Evolutionary conservation across 1,140 invertebrate species (phyloP).

Genomic region (Drosophila equinoxialis): DNA sequence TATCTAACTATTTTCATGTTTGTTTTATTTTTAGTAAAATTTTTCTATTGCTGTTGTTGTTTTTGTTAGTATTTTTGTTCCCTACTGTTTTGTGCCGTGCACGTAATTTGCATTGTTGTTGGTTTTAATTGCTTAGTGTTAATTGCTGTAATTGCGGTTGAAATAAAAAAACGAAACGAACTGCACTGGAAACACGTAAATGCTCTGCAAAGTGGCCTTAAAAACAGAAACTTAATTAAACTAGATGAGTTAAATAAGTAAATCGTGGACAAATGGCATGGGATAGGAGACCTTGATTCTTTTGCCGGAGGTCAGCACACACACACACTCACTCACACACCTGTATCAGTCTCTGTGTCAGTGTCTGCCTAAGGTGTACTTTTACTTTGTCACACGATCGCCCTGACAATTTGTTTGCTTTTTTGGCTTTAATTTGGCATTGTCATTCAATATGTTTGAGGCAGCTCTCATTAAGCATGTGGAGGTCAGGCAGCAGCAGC

Average conservation of each 20-base stretch:
- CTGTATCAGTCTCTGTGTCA: not conserved
- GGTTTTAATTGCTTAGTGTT: conserved; percentile 79
- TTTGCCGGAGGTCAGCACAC: not conserved
- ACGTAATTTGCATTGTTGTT: conserved; percentile 80
- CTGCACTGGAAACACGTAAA: conserved; percentile 41
- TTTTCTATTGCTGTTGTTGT: conserved; percentile 14
- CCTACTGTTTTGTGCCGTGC: conserved; percentile 55
- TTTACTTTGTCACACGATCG: conserved; percentile 70
- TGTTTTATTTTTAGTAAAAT: conserved; percentile 22
- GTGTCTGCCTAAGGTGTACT: conserved; percentile 43
- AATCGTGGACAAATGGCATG: conserved; percentile 1
- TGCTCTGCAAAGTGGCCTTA: conserved; percentile 44
- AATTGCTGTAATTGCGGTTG: conserved; percentile 78
- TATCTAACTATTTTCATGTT: not conserved
- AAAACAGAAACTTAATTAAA: conserved; percentile 64
- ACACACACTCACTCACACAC: not conserved
- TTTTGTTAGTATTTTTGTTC: conserved; percentile 23
- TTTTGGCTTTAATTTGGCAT: conserved; percentile 55
- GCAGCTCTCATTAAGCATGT: conserved; percentile 6
- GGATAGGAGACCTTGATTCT: conserved; percentile 48
- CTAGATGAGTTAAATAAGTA: conserved; percentile 21
- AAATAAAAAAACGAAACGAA: conserved; percentile 32
- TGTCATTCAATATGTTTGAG: conserved; percentile 74
- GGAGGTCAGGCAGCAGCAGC: not conserved
- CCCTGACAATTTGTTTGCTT: conserved; percentile 23